Evolutionary conservation across 2,797 vertebrate genomes (phyloP), one percentile per base, ranked within the genome.

Genomic region (Gymnoscopelus braueri): DNA sequence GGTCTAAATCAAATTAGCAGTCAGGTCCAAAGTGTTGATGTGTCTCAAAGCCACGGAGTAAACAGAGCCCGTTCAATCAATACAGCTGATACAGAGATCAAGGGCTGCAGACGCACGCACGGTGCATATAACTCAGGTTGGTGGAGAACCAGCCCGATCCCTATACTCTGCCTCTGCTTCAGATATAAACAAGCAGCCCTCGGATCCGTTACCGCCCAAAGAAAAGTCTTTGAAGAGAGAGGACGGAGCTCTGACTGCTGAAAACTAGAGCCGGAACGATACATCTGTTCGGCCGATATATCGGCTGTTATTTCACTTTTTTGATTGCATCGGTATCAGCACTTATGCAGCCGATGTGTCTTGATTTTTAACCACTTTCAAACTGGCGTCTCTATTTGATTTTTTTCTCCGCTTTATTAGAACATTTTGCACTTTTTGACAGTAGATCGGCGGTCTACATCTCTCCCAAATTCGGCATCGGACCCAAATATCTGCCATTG

Each of bases 11-110:
- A 60, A 69, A 69, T 75, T 66, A 70, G 58, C 55, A 49, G 44
- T 63, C 71, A 61, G 32, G 59, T 65, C 63, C 69, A 60, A 44
- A 71, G 53, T 62, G 66, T 72, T 64, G 32, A 62, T 44, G 47
- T 48, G 57, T 74, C 59, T 65, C 9, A 10, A 44, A 65, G 47
- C 60, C 5, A 2, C 2, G 9, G 24, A 63, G 54, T 24, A 26
- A 59, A 73, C 48, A 51, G 39, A 65, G 65, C 72, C 67, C 51
- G 70, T 60, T 75, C 26, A 62, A 77, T 80, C 82, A 60, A 67
- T 66, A 63, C 24, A 55, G 65, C 67, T 49, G 58, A 60, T 49
- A 7, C 52, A 19, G 65, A 67, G 58, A 74, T 60, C 71, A 19
- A 29, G 44, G 39, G 51, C 39, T 44, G 39, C 39, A 44, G 4